Base-by-base conservation (phyloP, 1,140 invertebrate species). In the Musca vetustissima region DNA sequence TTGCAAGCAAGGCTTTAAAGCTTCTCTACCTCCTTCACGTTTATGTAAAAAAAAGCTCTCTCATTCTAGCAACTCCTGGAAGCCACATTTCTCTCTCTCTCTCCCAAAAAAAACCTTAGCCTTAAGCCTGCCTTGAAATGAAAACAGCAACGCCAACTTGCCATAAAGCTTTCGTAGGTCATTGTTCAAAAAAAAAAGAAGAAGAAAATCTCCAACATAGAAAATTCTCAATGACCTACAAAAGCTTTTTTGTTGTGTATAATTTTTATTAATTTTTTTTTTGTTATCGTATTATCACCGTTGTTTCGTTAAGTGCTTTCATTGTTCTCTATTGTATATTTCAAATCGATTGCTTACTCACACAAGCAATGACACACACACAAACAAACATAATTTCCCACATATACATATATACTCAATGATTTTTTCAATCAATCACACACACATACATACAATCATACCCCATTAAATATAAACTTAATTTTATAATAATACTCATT, bases 241-340 rank as follows among this genome's bases (percentile, higher is more conserved):
- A 64, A 32, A 68, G 67, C 47, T 61, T 61, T 61, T 61, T 61
- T 61, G 57, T 61, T 61, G 57, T 61, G 57, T 65, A 48, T 24
- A 21, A 43, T 36, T 61, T 28, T 59, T 78, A 80, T 80, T 61
- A 19, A 24, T 21, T 17, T 21, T 24, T 21, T 49, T 80, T 79
- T 80, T 80, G 78, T 49, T 14, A 14, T 50, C 36, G 36, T 43
- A 75, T 76, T 76, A 76, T 80, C 78, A 76, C 72, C 75, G 75
- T 43, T 43, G 80, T 43, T 43, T 43, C 36, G 36, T 78, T 78
- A 79, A 79, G 77, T 75, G 73, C 72, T 74, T 77, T 78, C 76
- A 80, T 80, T 79, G 59, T 77, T 76, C 75, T 78, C 48, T 61
- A 59, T 64, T 65, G 68, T 69, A 69, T 69, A 69, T 66, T 69